Base-by-base conservation (phyloP, 2,888 invertebrate species). In the Tolmerus cingulatus region DNA sequence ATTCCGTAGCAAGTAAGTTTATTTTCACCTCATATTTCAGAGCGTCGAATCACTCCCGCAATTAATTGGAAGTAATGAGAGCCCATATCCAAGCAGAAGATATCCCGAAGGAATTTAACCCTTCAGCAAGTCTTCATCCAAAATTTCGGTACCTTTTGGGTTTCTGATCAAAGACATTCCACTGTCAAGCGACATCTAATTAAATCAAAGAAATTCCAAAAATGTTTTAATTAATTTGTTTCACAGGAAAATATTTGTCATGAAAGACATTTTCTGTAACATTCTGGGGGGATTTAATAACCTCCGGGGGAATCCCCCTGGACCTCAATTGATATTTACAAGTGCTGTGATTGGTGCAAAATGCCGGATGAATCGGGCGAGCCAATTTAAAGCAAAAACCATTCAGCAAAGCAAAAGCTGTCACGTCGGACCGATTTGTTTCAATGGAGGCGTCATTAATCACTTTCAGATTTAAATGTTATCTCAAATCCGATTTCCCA, bases 401-500 rank as follows among this genome's bases (percentile, higher is more conserved):
- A 85, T 74, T 74, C 43, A 46, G 40, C 86, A 77, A 86, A 86
- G 74, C 55, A 77, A 74, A 86, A 27, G 55, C 86, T 55, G 78
- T 86, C 86, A 86, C 86, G 78, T 86, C 57, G 77, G 27, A 37
- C 78, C 86, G 77, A 86, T 86, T 86, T 86, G 86, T 86, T 86
- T 86, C 43, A 81, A 81, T 81, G 40, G 81, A 40, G 55, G 87
- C 79, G 14, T 74, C 87, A 87, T 87, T 87, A 87, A 87, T 87
- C 87, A 87, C 74, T 81, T 74, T 74, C 76, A 79, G 87, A 81
- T 81, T 87, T 87, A 76, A 87, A 87, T 81, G 87, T 87, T 87
- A 79, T 79, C 87, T 81, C 87, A 87, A 87, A 87, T 87, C 87
- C 87, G 87, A 87, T 87, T 87, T 87, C 74, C 81, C 66, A 87